Conservation (phyloP, 1,140 invertebrate genomes). For the Sweltsa coloradensis region DNA sequence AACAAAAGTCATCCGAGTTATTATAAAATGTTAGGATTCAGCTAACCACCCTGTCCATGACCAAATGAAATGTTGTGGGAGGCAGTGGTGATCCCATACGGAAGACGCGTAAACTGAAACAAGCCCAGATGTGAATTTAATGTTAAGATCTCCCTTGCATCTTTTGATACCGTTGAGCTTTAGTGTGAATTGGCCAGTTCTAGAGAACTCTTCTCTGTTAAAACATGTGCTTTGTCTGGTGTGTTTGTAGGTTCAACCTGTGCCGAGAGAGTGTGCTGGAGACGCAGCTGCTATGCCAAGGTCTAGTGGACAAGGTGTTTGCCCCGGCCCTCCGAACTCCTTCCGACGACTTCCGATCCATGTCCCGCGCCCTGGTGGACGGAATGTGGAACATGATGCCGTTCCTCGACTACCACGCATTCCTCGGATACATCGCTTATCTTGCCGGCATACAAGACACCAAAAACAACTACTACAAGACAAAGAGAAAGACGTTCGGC, state of each 20-base stretch:
- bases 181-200: no score
- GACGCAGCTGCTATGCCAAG: conserved; percentile 26
- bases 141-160: no score
- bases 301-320: conserved; percentile 29
- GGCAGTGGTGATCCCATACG: no score
- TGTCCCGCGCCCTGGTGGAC: conserved; percentile 27
- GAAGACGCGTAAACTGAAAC: no score
- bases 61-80: no score
- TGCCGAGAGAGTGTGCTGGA: conserved; percentile 28
- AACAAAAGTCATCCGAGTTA: no score
- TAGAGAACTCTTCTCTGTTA: no score
- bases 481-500: not conserved
- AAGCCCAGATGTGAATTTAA: no score
- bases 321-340: conserved; percentile 23
- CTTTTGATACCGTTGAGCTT: no score
- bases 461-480: not conserved
- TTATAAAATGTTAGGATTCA: no score
- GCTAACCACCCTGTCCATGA: no score
- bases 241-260: conserved; percentile 35
- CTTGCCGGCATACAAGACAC: conserved; percentile 18
- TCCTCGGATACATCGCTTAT: conserved; percentile 28
- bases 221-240: no score
- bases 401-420: conserved; percentile 29
- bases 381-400: conserved; percentile 32
- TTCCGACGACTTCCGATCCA: conserved; percentile 22